Conservation (phyloP, 2,888 invertebrate species). For the Eupithecia subumbrata region DNA sequence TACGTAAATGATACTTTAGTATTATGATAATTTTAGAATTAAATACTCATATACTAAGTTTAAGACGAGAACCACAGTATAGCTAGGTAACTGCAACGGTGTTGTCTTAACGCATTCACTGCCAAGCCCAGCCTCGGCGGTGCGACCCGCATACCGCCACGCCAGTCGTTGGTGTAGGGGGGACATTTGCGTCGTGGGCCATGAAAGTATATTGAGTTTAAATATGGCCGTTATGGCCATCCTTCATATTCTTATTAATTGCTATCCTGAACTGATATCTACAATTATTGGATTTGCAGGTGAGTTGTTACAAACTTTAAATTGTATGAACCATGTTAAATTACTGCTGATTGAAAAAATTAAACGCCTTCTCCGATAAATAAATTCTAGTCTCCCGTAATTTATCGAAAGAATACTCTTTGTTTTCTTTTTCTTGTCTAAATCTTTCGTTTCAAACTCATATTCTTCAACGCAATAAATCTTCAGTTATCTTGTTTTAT, state of each 20-base stretch:
- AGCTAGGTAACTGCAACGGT: not conserved
- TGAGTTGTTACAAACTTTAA: not conserved
- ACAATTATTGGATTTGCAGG: not conserved
- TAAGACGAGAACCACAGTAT: slow-evolving; percentile 1
- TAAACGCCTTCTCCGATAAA: not conserved
- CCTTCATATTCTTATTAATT: not conserved
- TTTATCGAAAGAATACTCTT: not conserved
- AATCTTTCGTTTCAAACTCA: slow-evolving; percentile 24
- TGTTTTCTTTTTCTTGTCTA: not conserved
- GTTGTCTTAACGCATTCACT: not conserved
- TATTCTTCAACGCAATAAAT: slow-evolving; percentile 36
- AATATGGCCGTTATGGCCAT: too few relatives aligned
- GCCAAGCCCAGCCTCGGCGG: too few relatives aligned
- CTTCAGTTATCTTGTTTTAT: slow-evolving; percentile 36
- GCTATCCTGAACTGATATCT: not conserved
- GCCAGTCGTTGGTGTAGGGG: too few relatives aligned
- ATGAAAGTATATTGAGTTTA: too few relatives aligned
- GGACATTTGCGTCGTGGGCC: too few relatives aligned
- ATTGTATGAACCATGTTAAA: not conserved
- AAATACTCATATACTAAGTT: not conserved
- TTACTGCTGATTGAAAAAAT: not conserved
- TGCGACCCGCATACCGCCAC: too few relatives aligned
- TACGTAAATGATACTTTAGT: too few relatives aligned
- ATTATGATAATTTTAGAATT: not conserved
- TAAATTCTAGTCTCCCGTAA: not conserved